A percentile compares a stretch with the other conserved stretches of the same genome.
These are phyloP conservation scores for Casuarius casuarius DNA, from an alignment of 2,113 vertebrate genomes.

Conservation along the genomic window DNA sequence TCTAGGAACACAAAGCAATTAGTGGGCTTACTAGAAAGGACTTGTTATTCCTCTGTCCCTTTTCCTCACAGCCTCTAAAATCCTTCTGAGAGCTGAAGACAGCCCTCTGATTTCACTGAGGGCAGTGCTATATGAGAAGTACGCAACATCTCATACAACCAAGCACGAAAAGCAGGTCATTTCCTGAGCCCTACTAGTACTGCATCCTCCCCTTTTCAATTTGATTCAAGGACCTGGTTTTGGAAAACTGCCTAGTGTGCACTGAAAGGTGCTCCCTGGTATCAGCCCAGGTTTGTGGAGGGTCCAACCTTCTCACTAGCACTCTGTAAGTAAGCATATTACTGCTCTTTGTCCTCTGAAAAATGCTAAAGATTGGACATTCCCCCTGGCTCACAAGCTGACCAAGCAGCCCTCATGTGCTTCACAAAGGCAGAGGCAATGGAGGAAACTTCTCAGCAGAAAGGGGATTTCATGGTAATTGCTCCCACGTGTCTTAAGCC, in stretches of 20 bases:
- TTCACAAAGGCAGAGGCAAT: not conserved
- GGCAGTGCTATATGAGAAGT: not conserved
- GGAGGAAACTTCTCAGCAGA: not conserved
- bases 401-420: not conserved
- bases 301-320: not conserved
- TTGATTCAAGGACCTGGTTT: not conserved
- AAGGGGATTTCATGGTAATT: not conserved
- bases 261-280: not conserved
- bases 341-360: not conserved
- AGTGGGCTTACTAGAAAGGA: not conserved
- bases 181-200: not conserved
- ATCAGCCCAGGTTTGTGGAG: not conserved
- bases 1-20: not conserved
- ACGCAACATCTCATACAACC: not conserved
- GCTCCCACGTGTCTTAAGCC: slow-evolving; percentile 16
- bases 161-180: not conserved
- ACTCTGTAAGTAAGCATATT: not conserved
- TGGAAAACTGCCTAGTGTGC: not conserved
- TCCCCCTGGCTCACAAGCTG: not conserved
- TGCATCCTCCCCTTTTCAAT: not conserved
- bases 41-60: not conserved
- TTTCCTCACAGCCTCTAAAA: not conserved
- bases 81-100: not conserved
- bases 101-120: not conserved
- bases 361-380: not conserved